Percentiles rank a stretch among this genome's conserved stretches.
Conservation (phyloP, 92 coral and sea anemone genomes). For the Parazoanthus darwini region DNA sequence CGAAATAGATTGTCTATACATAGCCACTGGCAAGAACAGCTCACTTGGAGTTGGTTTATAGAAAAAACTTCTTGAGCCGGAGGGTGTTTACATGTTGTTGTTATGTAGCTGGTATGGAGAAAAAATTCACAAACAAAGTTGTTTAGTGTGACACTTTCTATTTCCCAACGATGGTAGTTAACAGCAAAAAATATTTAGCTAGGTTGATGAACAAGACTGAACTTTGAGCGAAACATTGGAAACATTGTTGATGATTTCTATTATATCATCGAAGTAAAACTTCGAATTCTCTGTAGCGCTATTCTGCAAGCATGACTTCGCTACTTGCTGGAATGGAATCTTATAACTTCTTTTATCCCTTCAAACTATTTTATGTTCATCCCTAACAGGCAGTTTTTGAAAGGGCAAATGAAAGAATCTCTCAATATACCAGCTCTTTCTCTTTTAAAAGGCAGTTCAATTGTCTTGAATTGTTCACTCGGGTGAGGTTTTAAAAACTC, state of each 20-base stretch:
- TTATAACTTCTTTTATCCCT: background rate
- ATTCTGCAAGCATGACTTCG: background rate
- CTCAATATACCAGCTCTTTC: background rate
- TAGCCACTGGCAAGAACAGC: slow-evolving; percentile 1
- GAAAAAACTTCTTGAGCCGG: background rate
- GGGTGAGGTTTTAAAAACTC: background rate
- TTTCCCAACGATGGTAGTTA: slow-evolving; percentile 1
- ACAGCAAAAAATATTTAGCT: background rate
- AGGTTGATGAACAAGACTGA: background rate
- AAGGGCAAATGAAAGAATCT: background rate
- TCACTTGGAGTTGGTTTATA: background rate
- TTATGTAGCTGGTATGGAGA: background rate
- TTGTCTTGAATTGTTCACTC: too few relatives aligned
- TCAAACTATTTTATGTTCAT: background rate
- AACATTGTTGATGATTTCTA: background rate
- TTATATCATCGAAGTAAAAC: background rate
- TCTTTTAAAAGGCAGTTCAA: too few relatives aligned
- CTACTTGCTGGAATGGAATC: background rate
- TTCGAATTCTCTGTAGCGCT: background rate
- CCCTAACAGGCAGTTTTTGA: background rate
- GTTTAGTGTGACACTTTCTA: background rate
- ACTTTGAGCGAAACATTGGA: background rate
- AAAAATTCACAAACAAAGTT: slow-evolving; percentile 1
- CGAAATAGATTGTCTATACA: background rate
- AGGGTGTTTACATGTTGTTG: slow-evolving; percentile 7